These are phyloP conservation scores for Sylvicola fuscatus DNA, from an alignment of 2,888 invertebrate species.

Conservation along the genomic window DNA sequence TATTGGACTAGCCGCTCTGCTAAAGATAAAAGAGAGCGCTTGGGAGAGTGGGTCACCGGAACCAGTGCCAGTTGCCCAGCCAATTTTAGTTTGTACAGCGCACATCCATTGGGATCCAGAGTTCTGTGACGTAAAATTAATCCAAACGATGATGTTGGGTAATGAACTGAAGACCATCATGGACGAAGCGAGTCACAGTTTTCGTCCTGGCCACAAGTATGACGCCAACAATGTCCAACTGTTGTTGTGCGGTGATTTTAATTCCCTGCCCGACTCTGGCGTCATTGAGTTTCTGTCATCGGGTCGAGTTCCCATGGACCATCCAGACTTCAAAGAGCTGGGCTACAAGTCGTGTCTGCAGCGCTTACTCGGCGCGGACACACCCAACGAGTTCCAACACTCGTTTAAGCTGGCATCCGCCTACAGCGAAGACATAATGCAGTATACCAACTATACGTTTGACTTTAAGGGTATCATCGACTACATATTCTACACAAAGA, in stretches of 20 bases:
- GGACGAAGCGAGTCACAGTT: constrained; percentile 65
- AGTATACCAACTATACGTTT: constrained; percentile 96
- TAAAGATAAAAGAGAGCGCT: constrained; percentile 86
- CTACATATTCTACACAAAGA: constrained; percentile 96
- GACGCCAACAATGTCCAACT: constrained; percentile 70
- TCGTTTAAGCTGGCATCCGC: constrained; percentile 90
- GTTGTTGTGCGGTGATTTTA: constrained; percentile 93
- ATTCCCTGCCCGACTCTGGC: constrained; percentile 94
- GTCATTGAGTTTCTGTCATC: constrained; percentile 90
- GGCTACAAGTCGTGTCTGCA: constrained; percentile 81
- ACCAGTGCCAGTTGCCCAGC: constrained; percentile 55
- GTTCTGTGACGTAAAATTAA: constrained; percentile 96
- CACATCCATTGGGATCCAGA: constrained; percentile 99
- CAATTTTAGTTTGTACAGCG: constrained; percentile 89
- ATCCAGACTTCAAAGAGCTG: constrained; percentile 91
- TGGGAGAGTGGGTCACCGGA: constrained; percentile 75
- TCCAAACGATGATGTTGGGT: constrained; percentile 98
- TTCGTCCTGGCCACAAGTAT: constrained; percentile 49
- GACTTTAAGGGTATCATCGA: constrained; percentile 99
- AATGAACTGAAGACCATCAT: constrained; percentile 77
- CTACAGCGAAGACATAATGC: constrained; percentile 90
- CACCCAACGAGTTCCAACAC: constrained; percentile 71
- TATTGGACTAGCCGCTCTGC: constrained; percentile 86
- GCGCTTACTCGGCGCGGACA: constrained; percentile 71
- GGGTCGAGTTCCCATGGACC: constrained; percentile 76